Conservation (phyloP, 2,888 invertebrate species). For the Drosophila emarginata region DNA sequence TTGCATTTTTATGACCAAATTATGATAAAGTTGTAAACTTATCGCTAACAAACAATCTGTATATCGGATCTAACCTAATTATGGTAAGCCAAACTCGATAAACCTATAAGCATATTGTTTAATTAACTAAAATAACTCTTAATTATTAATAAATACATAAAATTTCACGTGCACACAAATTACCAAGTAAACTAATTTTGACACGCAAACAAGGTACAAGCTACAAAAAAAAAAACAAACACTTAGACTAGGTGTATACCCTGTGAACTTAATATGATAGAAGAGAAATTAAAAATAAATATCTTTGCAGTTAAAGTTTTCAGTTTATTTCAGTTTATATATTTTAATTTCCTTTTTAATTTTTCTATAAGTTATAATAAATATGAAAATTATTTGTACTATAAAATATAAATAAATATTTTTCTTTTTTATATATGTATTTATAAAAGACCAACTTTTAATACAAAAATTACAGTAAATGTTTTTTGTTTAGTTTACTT, state of each 20-base stretch:
- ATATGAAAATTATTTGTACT: no score
- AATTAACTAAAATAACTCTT: constrained; percentile 62
- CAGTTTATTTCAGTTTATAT: no score
- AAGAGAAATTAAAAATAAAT: no score
- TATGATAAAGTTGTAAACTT: constrained; percentile 78
- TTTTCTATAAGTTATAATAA: no score
- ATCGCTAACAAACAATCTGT: constrained; percentile 5
- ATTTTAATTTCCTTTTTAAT: no score
- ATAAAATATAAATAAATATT: no score
- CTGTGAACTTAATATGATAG: background rate
- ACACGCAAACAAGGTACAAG: constrained; percentile 30
- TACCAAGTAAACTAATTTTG: constrained; percentile 29
- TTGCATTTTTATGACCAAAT: constrained; percentile 49
- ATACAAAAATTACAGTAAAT: no score
- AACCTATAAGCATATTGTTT: constrained; percentile 23
- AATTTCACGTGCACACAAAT: constrained; percentile 45
- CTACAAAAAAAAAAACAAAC: no score
- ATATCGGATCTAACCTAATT: constrained; percentile 24
- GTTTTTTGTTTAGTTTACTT: no score
- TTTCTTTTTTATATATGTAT: no score
- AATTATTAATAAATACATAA: constrained; percentile 70
- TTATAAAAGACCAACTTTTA: no score
- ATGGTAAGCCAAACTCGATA: background rate
- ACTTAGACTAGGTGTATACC: background rate
- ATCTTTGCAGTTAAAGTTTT: no score